phyloP scores from a whole-genome alignment of 2,888 invertebrate genomes.

The Petrolisthes cinctipes region DNA sequence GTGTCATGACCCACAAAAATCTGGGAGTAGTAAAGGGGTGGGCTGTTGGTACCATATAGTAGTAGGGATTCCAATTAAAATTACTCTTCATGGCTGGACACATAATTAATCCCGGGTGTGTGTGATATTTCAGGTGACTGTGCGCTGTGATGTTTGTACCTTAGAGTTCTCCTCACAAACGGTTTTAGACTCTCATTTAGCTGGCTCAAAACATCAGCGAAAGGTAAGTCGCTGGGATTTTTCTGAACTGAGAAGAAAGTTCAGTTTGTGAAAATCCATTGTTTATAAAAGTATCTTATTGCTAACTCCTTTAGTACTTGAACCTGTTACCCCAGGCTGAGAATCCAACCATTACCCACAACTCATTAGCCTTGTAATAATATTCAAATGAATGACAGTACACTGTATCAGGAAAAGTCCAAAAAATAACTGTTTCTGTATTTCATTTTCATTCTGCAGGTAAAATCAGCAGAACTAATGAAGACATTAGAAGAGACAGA shows the following conservation, averaged over 20 bases:
- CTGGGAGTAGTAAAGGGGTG: not conserved
- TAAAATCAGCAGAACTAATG: slow-evolving; percentile 61
- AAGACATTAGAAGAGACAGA: slow-evolving; percentile 60
- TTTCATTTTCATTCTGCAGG: slow-evolving; percentile 33
- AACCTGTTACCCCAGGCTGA: no score
- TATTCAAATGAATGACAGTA: not conserved
- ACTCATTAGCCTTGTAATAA: no score
- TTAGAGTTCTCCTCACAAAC: slow-evolving; percentile 72
- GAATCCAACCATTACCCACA: no score
- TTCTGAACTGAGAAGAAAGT: no score
- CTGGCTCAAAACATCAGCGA: slow-evolving; percentile 69
- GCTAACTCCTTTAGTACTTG: no score
- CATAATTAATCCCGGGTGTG: not conserved
- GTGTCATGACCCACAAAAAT: not conserved
- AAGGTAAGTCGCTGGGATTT: slow-evolving; percentile 66
- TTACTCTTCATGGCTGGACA: not conserved
- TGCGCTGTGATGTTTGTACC: slow-evolving; percentile 71
- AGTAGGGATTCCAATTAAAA: not conserved
- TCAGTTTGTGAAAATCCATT: no score
- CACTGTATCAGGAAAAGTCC: not conserved
- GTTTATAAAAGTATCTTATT: no score
- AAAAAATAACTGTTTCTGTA: not conserved
- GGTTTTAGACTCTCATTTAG: slow-evolving; percentile 72
- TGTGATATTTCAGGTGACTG: slow-evolving; percentile 66
- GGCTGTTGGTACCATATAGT: not conserved